phyloP scores from a whole-genome alignment of 2,888 invertebrate species.

The Adelognathus sp. region DNA sequence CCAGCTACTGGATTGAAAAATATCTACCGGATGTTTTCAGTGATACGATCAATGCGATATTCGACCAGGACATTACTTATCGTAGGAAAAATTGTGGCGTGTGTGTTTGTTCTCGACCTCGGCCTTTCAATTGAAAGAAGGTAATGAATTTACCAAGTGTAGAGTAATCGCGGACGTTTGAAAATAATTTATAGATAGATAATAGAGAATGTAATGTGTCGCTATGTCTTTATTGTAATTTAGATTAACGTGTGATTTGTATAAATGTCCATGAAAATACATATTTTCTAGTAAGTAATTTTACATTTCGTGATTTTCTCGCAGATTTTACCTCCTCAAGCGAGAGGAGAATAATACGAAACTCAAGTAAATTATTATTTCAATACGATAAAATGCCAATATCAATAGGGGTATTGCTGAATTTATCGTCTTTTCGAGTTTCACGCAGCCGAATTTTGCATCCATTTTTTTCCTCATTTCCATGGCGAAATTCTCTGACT shows the following conservation, averaged over 20 bases:
- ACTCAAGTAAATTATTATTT: no score
- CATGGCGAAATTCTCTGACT: no score
- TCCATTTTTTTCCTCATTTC: no score
- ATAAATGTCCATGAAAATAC: conserved; percentile 22
- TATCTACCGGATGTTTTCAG: neutral
- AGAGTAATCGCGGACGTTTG: neutral
- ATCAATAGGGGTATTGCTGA: no score
- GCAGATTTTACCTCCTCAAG: neutral
- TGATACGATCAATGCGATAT: conserved; percentile 10
- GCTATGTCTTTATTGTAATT: conserved; percentile 21
- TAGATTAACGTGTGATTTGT: conserved; percentile 29
- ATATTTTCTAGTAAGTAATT: conserved; percentile 24
- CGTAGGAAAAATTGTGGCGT: neutral
- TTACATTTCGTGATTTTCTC: conserved; percentile 1
- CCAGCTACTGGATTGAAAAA: neutral
- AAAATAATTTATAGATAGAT: conserved; percentile 44
- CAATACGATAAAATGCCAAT: no score
- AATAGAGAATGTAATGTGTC: conserved; percentile 23
- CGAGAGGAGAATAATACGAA: neutral
- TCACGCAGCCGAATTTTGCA: no score
- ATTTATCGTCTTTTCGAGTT: no score
- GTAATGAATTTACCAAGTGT: neutral
- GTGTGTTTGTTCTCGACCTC: conserved; percentile 9
- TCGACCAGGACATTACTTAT: conserved; percentile 14
- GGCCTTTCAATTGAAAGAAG: neutral